Base-by-base conservation (phyloP, 2,888 invertebrate genomes). In the Lasioglossum morio region DNA sequence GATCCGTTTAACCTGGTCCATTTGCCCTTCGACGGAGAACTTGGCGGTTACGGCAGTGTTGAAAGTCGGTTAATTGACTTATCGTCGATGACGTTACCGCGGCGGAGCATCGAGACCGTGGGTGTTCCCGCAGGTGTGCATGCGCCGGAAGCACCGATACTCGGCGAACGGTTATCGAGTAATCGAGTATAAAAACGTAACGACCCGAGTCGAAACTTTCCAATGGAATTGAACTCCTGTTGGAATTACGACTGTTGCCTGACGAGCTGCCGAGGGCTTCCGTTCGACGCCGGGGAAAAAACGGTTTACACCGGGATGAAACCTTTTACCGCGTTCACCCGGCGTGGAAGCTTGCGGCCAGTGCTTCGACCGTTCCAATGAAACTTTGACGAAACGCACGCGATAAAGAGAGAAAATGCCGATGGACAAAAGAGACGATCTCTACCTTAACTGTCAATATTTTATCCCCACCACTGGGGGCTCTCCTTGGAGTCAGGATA, bases 171-270 rank as follows among this genome's bases (percentile, higher is more conserved):
- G 81, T 85, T 81, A 77, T 66, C 81, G 72, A 69, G 82, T 80
- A 86, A 87, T 87, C 77, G 82, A 79, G 86, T 79, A 82, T 79
- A 86, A 80, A 87, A 87, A 77, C 74, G 79, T 66, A 82, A 79
- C 85, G 73, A 82, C 30, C 75, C 34, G 46, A 40, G 53, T 69
- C 57, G 60, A 60, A 79, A 72, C 74, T 72, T 79, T 60, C 30
- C 69, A n/a, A 75, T 82, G 74, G 53, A 79, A 85, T 79, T 46
- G 77, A 66, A 53, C 77, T 82, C 37, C 23, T 27, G 70, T 40
- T 60, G 76, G 72, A 87, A 86, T 77, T 86, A 77, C 86, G 43
- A 74, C 77, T 72, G 66, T 72, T 78, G 27, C 79, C 70, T 77
- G 70, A 76, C 60, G 23, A 72, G 30, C 69, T 46, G 19, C 43